Base-by-base conservation (phyloP, 2,797 vertebrate genomes). In the Galagoides demidoff region DNA sequence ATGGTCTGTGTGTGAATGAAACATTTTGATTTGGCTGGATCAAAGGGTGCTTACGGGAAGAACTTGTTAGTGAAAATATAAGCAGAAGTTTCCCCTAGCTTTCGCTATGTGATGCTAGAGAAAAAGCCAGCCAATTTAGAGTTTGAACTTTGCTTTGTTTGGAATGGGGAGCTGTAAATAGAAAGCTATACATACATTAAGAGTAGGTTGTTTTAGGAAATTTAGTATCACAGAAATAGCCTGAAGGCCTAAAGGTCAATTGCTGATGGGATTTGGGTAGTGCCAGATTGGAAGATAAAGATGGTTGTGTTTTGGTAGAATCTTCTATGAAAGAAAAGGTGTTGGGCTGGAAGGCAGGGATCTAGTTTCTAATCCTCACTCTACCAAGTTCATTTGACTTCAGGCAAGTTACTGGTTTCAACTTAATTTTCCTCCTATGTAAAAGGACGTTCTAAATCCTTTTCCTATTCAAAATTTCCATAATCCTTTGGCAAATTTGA, bases 1-100 rank as follows among this genome's bases (percentile, higher is more conserved):
- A 16, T 52, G 79, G 20, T 39, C 7, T 94, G 19, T 63, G 16
- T 92, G 34, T 89, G 8, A 22, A 84, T 49, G 81, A 52, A 87
- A 34, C 83, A 81, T 89, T 91, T 93, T 55, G 27, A 70, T 57
- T 90, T 78, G 87, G 13, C 17, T 64, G 55, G 29, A 76, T 66
- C 71, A 79, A 70, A 95, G 39, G 10, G 25, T 79, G 3, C 83
- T 49, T 49, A 61, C 55, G 39, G 49, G 37, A 96, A 81, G 79
- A 91, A n/a, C 22, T 76, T 87, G 61, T 92, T 92, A 55, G 39
- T 81, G 64, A 91, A 89, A 96, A 89, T 61, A 91, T 10, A 82
- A 23, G 64, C 34, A 55, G 66, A 89, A 49, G 31, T 3, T 10
- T 16, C 16, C 61, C 61, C 73, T 17, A 70, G 7, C 37, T 83